Base-by-base conservation (phyloP, 2,888 invertebrate genomes). In the Tiliacea citrago region DNA sequence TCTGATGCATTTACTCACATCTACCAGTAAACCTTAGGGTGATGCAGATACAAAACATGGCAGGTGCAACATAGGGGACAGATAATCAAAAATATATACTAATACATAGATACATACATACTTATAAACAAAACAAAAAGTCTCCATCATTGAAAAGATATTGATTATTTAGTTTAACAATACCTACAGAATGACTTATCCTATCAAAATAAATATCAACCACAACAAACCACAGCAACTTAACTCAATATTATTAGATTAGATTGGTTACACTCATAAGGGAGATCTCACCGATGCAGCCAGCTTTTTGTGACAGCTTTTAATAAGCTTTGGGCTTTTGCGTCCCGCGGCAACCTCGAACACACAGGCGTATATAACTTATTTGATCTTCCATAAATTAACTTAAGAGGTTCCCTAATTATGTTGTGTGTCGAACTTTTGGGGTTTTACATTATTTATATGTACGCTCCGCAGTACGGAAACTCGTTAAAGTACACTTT, bases 281-380 rank as follows among this genome's bases (percentile, higher is more conserved):
- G 91, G 91, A 92, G 81, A 84, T 82, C 88, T 79, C 88, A 84
- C 85, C 84, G 73, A 81, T 87, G 90, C 91, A 91, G 91, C 84
- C 89, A 90, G 92, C 92, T 94, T 94, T 95, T 95, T 94, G 93
- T 92, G 93, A 92, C 92, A 92, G 91, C 89, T 91, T 93, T 92
- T 95, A 95, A 95, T 95, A 94, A 94, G 94, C 94, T 95, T 85
- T 89, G 95, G 93, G 95, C 92, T 91, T 94, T 90, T 84, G 94
- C 89, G 93, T 66, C 83, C 81, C 91, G 86, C 81, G 83, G 82
- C 86, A 84, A 88, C 88, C 90, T 88, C 86, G 82, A 90, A 91
- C 63, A 68, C 21, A 72, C 74, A 35, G 4, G n/a, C 73, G 47
- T 45, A 89, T 84, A 91, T 91, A 92, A 93, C 89, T 87, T 88